Evolutionary conservation across 2,888 invertebrate genomes (phyloP).

Genomic region (Dastarcus helophoroides): DNA sequence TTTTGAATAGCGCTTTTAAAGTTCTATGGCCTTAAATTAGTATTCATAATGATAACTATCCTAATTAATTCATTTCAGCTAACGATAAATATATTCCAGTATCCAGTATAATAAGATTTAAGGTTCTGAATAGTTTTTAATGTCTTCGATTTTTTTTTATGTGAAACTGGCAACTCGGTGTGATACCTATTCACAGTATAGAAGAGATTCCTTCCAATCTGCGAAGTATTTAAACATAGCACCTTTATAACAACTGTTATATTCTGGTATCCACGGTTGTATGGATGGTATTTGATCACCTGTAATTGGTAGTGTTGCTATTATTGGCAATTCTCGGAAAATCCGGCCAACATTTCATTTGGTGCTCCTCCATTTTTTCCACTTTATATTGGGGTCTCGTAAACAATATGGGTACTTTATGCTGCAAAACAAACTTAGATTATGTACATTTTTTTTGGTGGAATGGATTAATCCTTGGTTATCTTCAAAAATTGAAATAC

Average conservation of each 20-base stretch:
- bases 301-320: slow-evolving; percentile 23
- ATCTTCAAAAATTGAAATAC: too few relatives aligned
- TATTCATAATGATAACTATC: too few relatives aligned
- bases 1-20: too few relatives aligned
- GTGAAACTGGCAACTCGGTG: slow-evolving; percentile 17
- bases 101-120: too few relatives aligned
- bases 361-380: slow-evolving; percentile 15
- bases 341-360: slow-evolving; percentile 25
- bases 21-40: too few relatives aligned
- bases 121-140: too few relatives aligned
- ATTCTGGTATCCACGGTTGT: slow-evolving; percentile 4
- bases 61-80: too few relatives aligned
- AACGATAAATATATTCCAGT: too few relatives aligned
- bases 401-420: slow-evolving; percentile 19
- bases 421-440: slow-evolving; percentile 10
- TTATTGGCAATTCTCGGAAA: slow-evolving; percentile 19
- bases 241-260: slow-evolving; percentile 1
- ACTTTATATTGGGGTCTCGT: slow-evolving; percentile 19
- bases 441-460: too few relatives aligned
- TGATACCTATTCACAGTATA: slow-evolving; percentile 23
- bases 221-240: slow-evolving; percentile 8
- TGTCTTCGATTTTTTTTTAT: slow-evolving; percentile 17
- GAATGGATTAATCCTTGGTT: too few relatives aligned
- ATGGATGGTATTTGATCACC: slow-evolving; percentile 10
- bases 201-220: slow-evolving; percentile 17